Evolutionary conservation across 2,797 vertebrate genomes (phyloP).

Genomic region (Notolabrus celidotus): DNA sequence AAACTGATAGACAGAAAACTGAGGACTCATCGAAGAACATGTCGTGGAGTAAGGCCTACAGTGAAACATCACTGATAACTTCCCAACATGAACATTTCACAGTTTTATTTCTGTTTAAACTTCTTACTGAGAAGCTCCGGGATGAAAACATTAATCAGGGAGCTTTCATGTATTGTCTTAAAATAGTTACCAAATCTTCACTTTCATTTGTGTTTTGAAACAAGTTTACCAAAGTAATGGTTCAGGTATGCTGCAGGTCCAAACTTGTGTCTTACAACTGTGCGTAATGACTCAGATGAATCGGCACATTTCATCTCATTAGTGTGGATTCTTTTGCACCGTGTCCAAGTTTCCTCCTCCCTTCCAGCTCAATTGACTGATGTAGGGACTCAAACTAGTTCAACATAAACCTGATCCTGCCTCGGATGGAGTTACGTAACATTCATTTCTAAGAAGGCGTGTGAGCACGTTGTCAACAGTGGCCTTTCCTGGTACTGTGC

Average conservation of each 20-base stretch:
- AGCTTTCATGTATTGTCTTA: neutral
- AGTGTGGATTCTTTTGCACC: neutral
- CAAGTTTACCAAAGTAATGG: neutral
- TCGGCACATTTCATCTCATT: conserved; percentile 8
- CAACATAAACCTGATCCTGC: conserved; percentile 18
- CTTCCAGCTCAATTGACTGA: neutral
- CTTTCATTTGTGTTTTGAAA: neutral
- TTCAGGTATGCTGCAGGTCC: conserved; percentile 30
- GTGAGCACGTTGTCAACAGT: neutral
- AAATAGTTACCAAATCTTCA: neutral
- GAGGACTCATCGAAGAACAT: conserved; percentile 24
- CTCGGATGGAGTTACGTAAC: conserved; percentile 22
- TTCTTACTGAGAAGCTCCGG: neutral
- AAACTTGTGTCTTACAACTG: conserved; percentile 29
- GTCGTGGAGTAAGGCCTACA: conserved; percentile 9
- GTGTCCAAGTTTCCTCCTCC: conserved; percentile 12
- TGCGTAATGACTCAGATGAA: conserved; percentile 43
- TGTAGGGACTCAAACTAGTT: neutral
- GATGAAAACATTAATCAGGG: neutral
- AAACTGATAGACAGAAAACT: conserved; percentile 52
- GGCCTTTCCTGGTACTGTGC: neutral
- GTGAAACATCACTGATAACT: neutral
- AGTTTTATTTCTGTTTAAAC: neutral
- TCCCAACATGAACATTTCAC: neutral
- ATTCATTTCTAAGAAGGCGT: conserved; percentile 28